Percentiles rank a stretch among this genome's conserved stretches.
Evolutionary conservation across 2,113 vertebrate species (phyloP).

Genomic region (Cyanistes caeruleus): DNA sequence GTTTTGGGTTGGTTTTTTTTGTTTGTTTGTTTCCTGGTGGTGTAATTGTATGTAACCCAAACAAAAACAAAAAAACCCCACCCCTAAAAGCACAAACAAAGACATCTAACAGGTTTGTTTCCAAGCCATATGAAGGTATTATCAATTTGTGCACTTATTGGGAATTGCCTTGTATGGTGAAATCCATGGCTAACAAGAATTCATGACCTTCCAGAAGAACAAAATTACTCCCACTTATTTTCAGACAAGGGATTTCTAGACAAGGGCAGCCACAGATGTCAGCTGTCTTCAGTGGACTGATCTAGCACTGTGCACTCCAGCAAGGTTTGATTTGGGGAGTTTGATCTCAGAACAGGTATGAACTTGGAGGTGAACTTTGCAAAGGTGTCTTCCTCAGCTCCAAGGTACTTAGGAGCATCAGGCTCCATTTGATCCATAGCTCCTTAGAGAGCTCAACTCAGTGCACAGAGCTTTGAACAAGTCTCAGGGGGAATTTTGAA

Average conservation of each 20-base stretch:
- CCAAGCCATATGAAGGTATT: not conserved
- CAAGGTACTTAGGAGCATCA: not conserved
- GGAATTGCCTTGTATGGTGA: not conserved
- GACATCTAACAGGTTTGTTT: not conserved
- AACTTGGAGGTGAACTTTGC: not conserved
- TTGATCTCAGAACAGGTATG: not conserved
- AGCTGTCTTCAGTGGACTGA: not conserved
- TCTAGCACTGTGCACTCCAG: not conserved
- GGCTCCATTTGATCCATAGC: not conserved
- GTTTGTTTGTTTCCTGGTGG: not conserved
- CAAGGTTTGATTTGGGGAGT: not conserved
- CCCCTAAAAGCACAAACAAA: not conserved
- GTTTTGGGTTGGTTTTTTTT: not conserved
- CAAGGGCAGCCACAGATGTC: not conserved
- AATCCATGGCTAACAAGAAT: not conserved
- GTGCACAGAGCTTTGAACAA: not conserved
- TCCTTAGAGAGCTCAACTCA: not conserved
- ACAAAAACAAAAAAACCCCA: not conserved
- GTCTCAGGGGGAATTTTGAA: not conserved
- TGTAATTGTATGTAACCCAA: not conserved
- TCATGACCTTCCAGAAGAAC: not conserved
- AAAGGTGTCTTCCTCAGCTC: not conserved
- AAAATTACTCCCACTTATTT: not conserved
- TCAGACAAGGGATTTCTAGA: not conserved
- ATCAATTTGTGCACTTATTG: not conserved